Evolutionary conservation across 2,797 vertebrate species (phyloP), one percentile per base, ranked within the genome.

Genomic region (Tangara arthus): DNA sequence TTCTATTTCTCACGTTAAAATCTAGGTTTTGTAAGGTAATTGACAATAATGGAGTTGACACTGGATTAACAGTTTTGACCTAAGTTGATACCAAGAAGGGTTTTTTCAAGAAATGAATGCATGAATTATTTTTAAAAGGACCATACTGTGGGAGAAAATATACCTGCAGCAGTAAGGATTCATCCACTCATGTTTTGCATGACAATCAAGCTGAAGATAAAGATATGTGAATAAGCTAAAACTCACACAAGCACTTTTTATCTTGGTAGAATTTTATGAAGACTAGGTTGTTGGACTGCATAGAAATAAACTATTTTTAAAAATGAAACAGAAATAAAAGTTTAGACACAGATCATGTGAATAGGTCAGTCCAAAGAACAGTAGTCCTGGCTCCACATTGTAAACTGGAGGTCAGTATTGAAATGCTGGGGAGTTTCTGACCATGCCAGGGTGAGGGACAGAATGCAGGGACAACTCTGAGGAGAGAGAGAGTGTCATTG

Each of bases 11-110:
- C 56, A 56, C 91, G 80, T 91, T 97, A 97, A 97, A 97, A 97
- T 97, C 82, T 94, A 89, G 70, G 56, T 95, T 97, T 96, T 95
- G 55, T 94, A 93, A 97, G 90, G 93, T 97, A 97, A 97, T 97
- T 97, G 93, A 73, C 94, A 97, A 93, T 96, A 97, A 96, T 95
- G 90, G 92, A 97, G 64, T 95, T 97, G 95, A 96, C 95, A 96
- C 89, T 94, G 93, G 93, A 96, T 97, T 97, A 97, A 97, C 92
- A 94, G 72, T 90, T 91, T 81, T 97, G 94, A 96, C 94, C 96
- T 97, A 96, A 97, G 76, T 56, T 97, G 87, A 57, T 91, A 85
- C 81, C 78, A 81, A 59, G 32, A 82, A 71, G 5, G 28, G 80
- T 88, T 94, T 97, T 97, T 94, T 57, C 23, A 82, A 86, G 15